A percentile compares a stretch with the other conserved stretches of the same genome.
phyloP scores from a whole-genome alignment of 2,888 invertebrate species.

The Ormyrus labotus region DNA sequence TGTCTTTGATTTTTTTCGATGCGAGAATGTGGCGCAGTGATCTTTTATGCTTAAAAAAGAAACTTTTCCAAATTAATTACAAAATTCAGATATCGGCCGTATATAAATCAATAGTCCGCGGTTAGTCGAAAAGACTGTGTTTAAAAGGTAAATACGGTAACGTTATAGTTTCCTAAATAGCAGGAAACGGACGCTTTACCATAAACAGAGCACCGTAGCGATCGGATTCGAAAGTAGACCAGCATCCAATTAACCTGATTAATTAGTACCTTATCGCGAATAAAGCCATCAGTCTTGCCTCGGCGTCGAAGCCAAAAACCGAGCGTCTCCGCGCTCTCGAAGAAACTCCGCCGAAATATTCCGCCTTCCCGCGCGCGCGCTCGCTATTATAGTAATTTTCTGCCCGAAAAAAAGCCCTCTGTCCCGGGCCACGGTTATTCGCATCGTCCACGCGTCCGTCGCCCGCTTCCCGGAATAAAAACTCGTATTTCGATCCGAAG shows the following conservation, averaged over 20 bases:
- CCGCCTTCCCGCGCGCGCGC: background rate
- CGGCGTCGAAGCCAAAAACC: background rate
- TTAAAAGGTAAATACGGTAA: no score
- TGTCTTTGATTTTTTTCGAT: constrained; percentile 6
- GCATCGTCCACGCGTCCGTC: background rate
- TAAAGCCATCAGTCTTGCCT: constrained; percentile 51
- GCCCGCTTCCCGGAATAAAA: constrained; percentile 52
- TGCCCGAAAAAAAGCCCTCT: constrained; percentile 18
- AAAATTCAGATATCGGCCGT: no score
- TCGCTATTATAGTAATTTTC: constrained; percentile 57
- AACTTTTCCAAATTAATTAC: no score
- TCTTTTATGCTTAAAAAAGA: no score
- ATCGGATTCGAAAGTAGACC: background rate
- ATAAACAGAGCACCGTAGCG: background rate
- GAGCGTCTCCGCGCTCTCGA: background rate
- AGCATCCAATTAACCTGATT: constrained; percentile 18
- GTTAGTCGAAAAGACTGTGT: no score
- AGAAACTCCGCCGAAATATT: constrained; percentile 20
- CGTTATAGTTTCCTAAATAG: background rate
- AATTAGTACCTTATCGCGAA: constrained; percentile 40
- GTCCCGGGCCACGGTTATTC: background rate
- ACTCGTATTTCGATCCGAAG: constrained; percentile 54
- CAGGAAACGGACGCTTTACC: background rate
- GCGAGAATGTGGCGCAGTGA: no score
- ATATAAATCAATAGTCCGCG: no score